Base-by-base conservation (phyloP, 2,797 vertebrate species). In the Liparis tanakae region DNA sequence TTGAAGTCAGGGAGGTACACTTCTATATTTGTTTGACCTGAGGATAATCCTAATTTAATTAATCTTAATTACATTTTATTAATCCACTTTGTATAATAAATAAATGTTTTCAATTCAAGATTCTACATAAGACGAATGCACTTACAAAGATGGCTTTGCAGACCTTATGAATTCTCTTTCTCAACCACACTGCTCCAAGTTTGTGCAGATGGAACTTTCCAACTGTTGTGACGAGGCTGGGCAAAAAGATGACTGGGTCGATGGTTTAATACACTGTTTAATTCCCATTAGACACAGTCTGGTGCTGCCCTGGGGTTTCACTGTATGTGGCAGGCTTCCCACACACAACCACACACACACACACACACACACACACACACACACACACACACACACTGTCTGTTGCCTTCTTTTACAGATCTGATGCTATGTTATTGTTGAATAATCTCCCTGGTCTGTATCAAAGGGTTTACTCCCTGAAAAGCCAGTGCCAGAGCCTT, bases 281-380 rank as follows among this genome's bases (percentile, higher is more conserved):
- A 90, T 87, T 89, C 81, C 76, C 77, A 90, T 91, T 91, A 90
- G 85, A 79, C 74, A 90, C 69, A 76, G 87, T 88, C 88, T 88
- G 84, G 78, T 90, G 68, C 72, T 72, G 69, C 72, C 74, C 76
- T 75, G 13, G 68, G 82, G 79, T 82, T 65, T 77, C 57, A 68
- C 78, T 74, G 75, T 70, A 81, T 71, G 66, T 81, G 79, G 68
- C 64, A 76, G 44, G 36, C 55, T 57, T 86, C 71, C 67, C 80
- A 79, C 53, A 70, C 65, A 79, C 51, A 80, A 70, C 76, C 69
- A 76, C 39, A 33, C 18, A 25, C 54, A 48, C 68, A 70, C 64
- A 65, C 51, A 76, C 39, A 33, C 18, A 25, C 54, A 48, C 68
- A 70, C 64, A 65, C 51, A 67, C 67, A 77, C 80, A 80, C 53